phyloP scores from a whole-genome alignment of 2,888 invertebrate genomes.

The Melanchra persicariae region DNA sequence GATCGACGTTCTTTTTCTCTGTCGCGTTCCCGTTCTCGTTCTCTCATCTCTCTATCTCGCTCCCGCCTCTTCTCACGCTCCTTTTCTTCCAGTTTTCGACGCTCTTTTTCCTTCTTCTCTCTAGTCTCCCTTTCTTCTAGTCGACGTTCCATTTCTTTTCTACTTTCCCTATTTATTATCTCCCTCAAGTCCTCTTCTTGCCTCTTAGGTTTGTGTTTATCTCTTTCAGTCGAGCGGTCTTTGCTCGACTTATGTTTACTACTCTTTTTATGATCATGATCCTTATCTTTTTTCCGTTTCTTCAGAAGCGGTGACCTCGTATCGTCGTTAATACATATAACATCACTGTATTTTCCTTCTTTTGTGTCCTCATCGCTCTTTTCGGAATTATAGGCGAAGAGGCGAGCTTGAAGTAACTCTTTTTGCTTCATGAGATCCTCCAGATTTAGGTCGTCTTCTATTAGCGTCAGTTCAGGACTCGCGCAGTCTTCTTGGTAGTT shows the following conservation, averaged over 20 bases:
- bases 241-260: slow-evolving; percentile 83
- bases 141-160: slow-evolving; percentile 77
- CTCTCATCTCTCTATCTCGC: slow-evolving; percentile 72
- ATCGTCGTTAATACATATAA: slow-evolving; percentile 74
- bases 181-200: slow-evolving; percentile 86
- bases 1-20: slow-evolving; percentile 63
- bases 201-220: slow-evolving; percentile 76
- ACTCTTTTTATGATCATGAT: slow-evolving; percentile 78
- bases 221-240: slow-evolving; percentile 77
- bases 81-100: slow-evolving; percentile 74
- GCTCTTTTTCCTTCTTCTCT: slow-evolving; percentile 76
- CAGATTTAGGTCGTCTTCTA: slow-evolving; percentile 96
- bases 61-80: slow-evolving; percentile 70
- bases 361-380: slow-evolving; percentile 89
- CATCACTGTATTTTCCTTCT: slow-evolving; percentile 86
- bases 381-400: slow-evolving; percentile 94
- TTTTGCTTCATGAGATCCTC: slow-evolving; percentile 98
- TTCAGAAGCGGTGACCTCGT: slow-evolving; percentile 86
- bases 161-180: slow-evolving; percentile 81
- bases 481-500: slow-evolving; percentile 92
- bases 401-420: slow-evolving; percentile 94
- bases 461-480: slow-evolving; percentile 93
- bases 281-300: slow-evolving; percentile 81
- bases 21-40: slow-evolving; percentile 74
- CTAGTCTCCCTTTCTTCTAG: slow-evolving; percentile 73